Evolutionary conservation across 2,113 vertebrate species (phyloP).

Genomic region (Elaphurus davidianus): DNA sequence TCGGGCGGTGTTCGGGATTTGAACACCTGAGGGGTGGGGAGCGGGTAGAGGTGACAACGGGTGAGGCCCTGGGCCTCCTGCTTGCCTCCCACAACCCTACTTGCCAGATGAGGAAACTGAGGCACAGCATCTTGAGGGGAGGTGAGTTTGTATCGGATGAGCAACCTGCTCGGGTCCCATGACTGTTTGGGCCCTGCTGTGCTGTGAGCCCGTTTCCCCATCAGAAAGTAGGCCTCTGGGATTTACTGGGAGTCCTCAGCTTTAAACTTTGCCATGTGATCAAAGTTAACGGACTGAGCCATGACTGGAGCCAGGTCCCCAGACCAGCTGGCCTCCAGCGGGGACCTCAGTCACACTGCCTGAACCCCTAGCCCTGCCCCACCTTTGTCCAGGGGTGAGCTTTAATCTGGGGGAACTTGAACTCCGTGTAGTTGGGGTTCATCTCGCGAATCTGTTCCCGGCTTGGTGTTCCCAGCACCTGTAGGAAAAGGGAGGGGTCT

Average conservation of each 20-base stretch:
- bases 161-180: not conserved
- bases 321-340: not conserved
- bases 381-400: constrained; percentile 97
- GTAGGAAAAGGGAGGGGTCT: not conserved
- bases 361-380: not conserved
- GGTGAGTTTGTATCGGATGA: not conserved
- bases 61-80: not conserved
- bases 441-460: constrained; percentile 96
- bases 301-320: not conserved
- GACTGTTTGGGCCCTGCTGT: not conserved
- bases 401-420: constrained; percentile 97
- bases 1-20: constrained; percentile 92
- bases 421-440: constrained; percentile 97
- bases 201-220: not conserved
- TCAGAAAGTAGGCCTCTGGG: not conserved
- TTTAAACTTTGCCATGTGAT: not conserved
- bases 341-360: not conserved
- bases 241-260: not conserved
- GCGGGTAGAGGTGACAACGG: too few species aligned
- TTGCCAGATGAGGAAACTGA: constrained; percentile 9
- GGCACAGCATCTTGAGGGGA: not conserved
- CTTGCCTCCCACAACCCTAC: not conserved
- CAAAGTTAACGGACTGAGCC: not conserved
- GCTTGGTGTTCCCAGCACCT: constrained; percentile 95
- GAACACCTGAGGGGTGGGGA: constrained; percentile 84